phyloP scores from a whole-genome alignment of 2,797 vertebrate genomes.

The Argentina silus region DNA sequence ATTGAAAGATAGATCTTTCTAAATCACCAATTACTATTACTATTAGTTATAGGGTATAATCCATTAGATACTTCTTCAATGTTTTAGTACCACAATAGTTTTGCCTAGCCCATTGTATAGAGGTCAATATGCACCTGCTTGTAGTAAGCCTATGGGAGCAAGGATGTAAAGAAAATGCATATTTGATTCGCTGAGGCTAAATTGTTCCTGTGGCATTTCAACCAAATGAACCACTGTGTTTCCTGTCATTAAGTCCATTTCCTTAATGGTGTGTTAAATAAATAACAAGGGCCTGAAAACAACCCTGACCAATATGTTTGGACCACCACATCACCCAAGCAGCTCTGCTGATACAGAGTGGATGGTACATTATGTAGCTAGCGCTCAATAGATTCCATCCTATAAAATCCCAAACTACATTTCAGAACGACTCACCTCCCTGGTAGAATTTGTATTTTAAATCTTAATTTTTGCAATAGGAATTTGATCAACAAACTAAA shows the following conservation, averaged over 20 bases:
- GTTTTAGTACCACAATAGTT: no score
- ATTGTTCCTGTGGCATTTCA: slow-evolving; percentile 66
- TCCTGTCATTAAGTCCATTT: slow-evolving; percentile 67
- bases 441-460: no score
- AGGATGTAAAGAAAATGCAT: slow-evolving; percentile 65
- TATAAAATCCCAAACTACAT: neutral
- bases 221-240: slow-evolving; percentile 58
- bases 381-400: neutral
- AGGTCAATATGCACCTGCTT: neutral
- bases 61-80: no score
- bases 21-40: no score
- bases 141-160: no score
- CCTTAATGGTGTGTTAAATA: slow-evolving; percentile 70
- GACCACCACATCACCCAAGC: neutral
- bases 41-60: no score
- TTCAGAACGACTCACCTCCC: no score
- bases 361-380: neutral
- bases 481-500: neutral
- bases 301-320: neutral
- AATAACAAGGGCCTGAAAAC: slow-evolving; percentile 55
- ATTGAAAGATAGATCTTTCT: no score
- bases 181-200: slow-evolving; percentile 61
- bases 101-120: neutral
- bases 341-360: neutral
- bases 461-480: no score